These are phyloP conservation scores for Pissodes strobi DNA, from an alignment of 1,140 invertebrate species.

Conservation along the genomic window DNA sequence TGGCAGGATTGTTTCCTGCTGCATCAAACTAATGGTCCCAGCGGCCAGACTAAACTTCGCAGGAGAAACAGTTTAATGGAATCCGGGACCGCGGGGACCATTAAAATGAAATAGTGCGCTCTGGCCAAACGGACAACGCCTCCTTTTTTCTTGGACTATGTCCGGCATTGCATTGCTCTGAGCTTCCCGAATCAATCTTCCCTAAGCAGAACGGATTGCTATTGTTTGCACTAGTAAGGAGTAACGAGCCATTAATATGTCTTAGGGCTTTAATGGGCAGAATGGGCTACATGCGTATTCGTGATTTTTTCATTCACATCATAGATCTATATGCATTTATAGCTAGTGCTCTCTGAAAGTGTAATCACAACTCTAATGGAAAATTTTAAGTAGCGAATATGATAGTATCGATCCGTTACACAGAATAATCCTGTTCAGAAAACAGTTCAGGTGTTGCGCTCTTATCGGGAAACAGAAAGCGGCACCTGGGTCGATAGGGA, in stretches of 20 bases:
- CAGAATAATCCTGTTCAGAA: slow-evolving; percentile 1
- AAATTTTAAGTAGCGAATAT: too few species aligned
- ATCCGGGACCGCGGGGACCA: slow-evolving; percentile 57
- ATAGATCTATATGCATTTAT: too few species aligned
- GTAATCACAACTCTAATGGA: too few species aligned
- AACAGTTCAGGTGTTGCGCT: slow-evolving; percentile 37
- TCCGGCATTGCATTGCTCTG: slow-evolving; percentile 20
- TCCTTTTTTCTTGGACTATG: slow-evolving; percentile 34
- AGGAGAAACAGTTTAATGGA: slow-evolving; percentile 58
- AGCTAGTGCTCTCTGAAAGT: too few species aligned
- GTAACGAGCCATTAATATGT: slow-evolving; percentile 35
- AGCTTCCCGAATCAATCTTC: slow-evolving; percentile 49
- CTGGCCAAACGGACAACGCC: slow-evolving; percentile 45
- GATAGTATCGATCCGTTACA: neutral
- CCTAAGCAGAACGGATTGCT: slow-evolving; percentile 48
- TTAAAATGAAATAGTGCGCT: slow-evolving; percentile 58
- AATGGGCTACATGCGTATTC: neutral
- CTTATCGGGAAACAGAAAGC: slow-evolving; percentile 33
- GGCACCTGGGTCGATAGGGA: slow-evolving; percentile 46
- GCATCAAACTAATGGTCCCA: slow-evolving; percentile 57
- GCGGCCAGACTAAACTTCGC: slow-evolving; percentile 55
- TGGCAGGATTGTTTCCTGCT: slow-evolving; percentile 54
- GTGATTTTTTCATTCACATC: too few species aligned
- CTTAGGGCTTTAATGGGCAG: slow-evolving; percentile 1
- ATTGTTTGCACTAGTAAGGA: slow-evolving; percentile 40